Evolutionary conservation across 2,888 invertebrate species (phyloP), one percentile per base, ranked within the genome.

Genomic region (Volucella inflata): DNA sequence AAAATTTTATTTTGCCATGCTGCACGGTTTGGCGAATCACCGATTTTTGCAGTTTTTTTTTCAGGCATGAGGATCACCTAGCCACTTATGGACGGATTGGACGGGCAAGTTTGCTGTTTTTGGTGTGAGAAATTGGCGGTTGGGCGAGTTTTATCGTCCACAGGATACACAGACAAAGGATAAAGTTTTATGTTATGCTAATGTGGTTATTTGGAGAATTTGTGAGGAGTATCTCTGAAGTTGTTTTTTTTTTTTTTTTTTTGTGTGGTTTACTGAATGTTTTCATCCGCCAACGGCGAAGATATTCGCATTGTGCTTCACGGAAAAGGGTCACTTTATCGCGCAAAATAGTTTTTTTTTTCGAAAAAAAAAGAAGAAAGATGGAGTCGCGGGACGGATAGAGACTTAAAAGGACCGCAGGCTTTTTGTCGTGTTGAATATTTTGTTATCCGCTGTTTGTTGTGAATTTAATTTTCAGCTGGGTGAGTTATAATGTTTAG

Each of bases 101-200:
- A 60, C 53, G 59, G 62, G 62, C 67, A 51, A 75, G 57, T 59
- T 53, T 57, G 38, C 40, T 55, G 30, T 14, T 8, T 11, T 10
- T n/a, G 21, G 17, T 1, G 17, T 30, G 8, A 55, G 17, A 38
- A 12, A 17, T 30, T 11, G 48, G 46, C 4, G 38, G 42, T 4
- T 11, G 17, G 16, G 42, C 36, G n/a, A 17, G 65, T 17, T 65
- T 71, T 67, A 53, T 46, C 70, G 62, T 50, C 70, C 60, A 17
- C 62, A 72, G 64, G 74, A 44, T 60, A 30, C 12, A 36, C 42
- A 57, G 21, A 68, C 57, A 75, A 75, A 79, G 74, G 79, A 79
- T 75, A 75, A 79, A 83, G 74, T 79, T 83, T 83, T 75, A 79
- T 83, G 70, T 64, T 79, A 83, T 79, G 83, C 74, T 79, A 83